Conservation (phyloP, 2,113 vertebrate species). For the Carassius carassius region DNA sequence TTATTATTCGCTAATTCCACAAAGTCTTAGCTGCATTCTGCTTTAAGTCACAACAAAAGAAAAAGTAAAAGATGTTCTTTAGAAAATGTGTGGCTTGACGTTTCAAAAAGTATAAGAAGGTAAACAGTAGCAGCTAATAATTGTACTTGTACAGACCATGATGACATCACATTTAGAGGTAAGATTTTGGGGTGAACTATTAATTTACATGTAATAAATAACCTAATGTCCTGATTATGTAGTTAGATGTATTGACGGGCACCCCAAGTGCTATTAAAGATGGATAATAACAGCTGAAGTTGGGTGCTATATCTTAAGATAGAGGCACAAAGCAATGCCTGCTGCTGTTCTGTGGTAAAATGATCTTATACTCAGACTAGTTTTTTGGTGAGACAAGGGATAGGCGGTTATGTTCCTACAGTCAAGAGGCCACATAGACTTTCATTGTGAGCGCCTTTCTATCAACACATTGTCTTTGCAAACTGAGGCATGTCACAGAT, state of each 20-base stretch:
- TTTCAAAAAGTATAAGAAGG: too few relatives aligned
- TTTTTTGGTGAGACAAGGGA: not conserved
- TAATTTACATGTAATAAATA: not conserved
- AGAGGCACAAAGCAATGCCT: not conserved
- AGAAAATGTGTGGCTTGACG: too few relatives aligned
- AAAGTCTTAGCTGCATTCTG: too few relatives aligned
- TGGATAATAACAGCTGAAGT: not conserved
- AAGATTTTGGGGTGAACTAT: not conserved
- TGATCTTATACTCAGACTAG: not conserved
- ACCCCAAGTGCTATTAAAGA: not conserved
- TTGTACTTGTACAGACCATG: not conserved
- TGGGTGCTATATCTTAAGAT: not conserved
- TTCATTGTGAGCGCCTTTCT: constrained; percentile 3
- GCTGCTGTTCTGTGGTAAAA: not conserved
- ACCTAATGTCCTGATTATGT: not conserved
- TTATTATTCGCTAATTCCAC: too few relatives aligned
- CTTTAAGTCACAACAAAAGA: too few relatives aligned
- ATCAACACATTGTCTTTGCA: constrained; percentile 10
- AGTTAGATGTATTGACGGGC: not conserved
- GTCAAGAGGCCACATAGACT: not conserved
- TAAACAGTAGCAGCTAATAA: too few relatives aligned
- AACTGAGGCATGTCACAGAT: constrained; percentile 13
- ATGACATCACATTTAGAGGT: too few relatives aligned
- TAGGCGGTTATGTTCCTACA: not conserved
- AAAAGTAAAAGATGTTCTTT: too few relatives aligned